Percentiles rank a stretch among this genome's conserved stretches.
Conservation (phyloP, 1,140 invertebrate genomes). For the Bombus cullumanus region DNA sequence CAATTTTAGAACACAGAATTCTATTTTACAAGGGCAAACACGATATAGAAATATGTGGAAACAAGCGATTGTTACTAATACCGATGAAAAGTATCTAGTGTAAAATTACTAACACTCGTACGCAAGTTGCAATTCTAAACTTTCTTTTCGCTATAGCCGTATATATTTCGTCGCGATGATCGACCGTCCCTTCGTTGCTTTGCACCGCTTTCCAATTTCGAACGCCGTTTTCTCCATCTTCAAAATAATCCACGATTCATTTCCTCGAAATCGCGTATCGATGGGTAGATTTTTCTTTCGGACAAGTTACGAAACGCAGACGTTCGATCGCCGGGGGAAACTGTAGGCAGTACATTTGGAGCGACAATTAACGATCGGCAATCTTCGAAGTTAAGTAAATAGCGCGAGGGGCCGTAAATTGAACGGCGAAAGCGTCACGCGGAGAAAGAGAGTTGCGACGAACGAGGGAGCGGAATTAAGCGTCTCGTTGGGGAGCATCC, state of each 20-base stretch:
- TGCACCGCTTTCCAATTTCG: neutral
- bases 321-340: neutral
- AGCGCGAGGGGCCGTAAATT: slow-evolving; percentile 30
- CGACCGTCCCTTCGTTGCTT: too few relatives aligned
- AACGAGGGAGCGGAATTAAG: slow-evolving; percentile 54
- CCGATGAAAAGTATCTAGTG: too few relatives aligned
- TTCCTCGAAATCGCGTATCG: neutral
- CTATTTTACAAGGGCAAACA: too few relatives aligned
- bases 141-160: too few relatives aligned
- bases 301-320: neutral
- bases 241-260: neutral
- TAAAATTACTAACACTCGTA: too few relatives aligned
- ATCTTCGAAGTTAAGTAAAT: slow-evolving; percentile 32
- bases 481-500: slow-evolving; percentile 72
- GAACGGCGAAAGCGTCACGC: slow-evolving; percentile 24
- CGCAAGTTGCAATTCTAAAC: too few relatives aligned
- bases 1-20: too few relatives aligned
- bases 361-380: slow-evolving; percentile 25
- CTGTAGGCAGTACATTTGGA: too few relatives aligned
- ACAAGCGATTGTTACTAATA: too few relatives aligned
- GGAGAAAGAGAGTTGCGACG: slow-evolving; percentile 24
- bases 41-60: too few relatives aligned
- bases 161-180: too few relatives aligned
- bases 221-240: neutral
- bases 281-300: neutral